phyloP scores from a whole-genome alignment of 53 echinoderm and acorn worm genomes.

The Hippasteria phrygiana region DNA sequence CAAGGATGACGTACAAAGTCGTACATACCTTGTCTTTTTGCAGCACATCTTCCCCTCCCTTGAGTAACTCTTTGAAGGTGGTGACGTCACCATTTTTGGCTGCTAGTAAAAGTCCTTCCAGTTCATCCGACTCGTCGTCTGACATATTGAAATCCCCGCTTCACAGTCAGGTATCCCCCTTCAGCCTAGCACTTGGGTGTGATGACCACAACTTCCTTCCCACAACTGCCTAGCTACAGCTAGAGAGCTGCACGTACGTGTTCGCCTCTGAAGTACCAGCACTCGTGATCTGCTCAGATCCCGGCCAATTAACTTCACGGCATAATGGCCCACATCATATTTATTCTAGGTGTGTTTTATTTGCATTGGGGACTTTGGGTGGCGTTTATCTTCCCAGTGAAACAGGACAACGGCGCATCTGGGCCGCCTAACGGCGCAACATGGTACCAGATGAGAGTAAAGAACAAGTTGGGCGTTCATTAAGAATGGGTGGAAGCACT shows the following conservation, averaged over 20 bases:
- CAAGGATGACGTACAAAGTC: too few relatives aligned
- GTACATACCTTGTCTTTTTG: slow-evolving; percentile 80
- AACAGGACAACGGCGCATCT: neutral
- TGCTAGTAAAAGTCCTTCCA: slow-evolving; percentile 75
- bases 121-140: slow-evolving; percentile 64
- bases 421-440: neutral
- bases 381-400: slow-evolving; percentile 17
- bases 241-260: slow-evolving; percentile 9
- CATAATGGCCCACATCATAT: slow-evolving; percentile 8
- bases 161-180: neutral
- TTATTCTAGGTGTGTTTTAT: slow-evolving; percentile 42
- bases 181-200: neutral
- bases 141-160: slow-evolving; percentile 29
- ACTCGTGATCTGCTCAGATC: slow-evolving; percentile 1
- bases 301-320: slow-evolving; percentile 13
- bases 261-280: slow-evolving; percentile 10
- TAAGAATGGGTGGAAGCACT: too few relatives aligned
- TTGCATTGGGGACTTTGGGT: slow-evolving; percentile 1
- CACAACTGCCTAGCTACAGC: neutral
- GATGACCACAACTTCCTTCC: neutral
- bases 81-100: slow-evolving; percentile 83
- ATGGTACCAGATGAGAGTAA: neutral
- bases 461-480: neutral
- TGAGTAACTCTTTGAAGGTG: slow-evolving; percentile 78
- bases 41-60: slow-evolving; percentile 78